A percentile compares a stretch with the other conserved stretches of the same genome.
Evolutionary conservation across 2,113 vertebrate species (phyloP).

Genomic region (Fulmarus glacialis): DNA sequence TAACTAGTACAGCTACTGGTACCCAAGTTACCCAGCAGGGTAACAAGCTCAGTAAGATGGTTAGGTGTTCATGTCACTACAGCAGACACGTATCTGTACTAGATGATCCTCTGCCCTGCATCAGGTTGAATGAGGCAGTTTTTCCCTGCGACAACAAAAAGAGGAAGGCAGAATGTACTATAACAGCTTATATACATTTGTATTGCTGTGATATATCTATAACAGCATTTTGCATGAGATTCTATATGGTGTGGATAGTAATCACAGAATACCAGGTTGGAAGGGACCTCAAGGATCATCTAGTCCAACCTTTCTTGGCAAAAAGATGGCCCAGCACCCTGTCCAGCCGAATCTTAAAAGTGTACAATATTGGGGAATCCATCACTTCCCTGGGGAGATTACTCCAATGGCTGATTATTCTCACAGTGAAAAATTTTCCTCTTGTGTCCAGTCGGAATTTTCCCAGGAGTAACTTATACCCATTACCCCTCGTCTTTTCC

Average conservation of each 20-base stretch:
- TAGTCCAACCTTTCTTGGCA: not conserved
- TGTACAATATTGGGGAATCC: not conserved
- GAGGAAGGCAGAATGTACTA: not conserved
- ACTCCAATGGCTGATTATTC: not conserved
- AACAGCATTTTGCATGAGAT: not conserved
- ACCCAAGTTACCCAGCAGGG: not conserved
- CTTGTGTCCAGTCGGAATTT: not conserved
- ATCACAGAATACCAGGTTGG: not conserved
- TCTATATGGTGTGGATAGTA: not conserved
- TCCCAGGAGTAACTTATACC: not conserved
- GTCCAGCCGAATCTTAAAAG: not conserved
- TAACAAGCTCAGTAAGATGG: not conserved
- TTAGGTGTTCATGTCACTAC: fast-evolving
- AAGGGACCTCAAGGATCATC: not conserved
- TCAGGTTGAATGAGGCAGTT: not conserved
- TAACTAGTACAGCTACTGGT: not conserved
- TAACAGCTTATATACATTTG: not conserved
- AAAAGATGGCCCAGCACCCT: not conserved
- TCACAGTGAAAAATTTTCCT: not conserved
- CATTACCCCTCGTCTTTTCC: not conserved
- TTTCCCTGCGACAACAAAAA: not conserved
- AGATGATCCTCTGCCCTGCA: not conserved
- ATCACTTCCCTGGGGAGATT: not conserved
- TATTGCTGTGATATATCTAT: not conserved
- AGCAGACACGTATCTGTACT: fast-evolving